Base-by-base conservation (phyloP, 2,888 invertebrate genomes). In the Ischnura elegans region DNA sequence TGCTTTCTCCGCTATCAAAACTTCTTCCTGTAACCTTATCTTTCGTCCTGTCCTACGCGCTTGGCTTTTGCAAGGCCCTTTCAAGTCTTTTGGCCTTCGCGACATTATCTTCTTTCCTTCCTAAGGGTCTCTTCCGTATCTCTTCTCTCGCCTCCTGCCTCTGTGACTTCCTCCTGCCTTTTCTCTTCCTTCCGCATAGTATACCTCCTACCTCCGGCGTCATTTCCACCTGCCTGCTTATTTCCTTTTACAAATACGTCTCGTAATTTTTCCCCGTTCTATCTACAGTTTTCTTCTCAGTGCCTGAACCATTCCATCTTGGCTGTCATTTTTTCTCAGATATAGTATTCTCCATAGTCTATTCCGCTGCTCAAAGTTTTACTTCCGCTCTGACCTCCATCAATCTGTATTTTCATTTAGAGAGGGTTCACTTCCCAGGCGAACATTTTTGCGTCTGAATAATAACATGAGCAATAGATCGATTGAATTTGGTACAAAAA, bases 1-100 rank as follows among this genome's bases (percentile, higher is more conserved):
- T 36, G 76, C 36, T 36, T 76, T 76, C 76, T 76, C 76, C 76
- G 6, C 76, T 36, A 76, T 76, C 76, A 76, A 36, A 76, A 76
- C 76, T 76, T 76, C 76, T 76, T 76, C 13, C 29, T 36, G 76
- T 76, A 76, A 76, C 76, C 36, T 76, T 36, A 76, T 76, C 76
- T 36, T 76, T 76, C 76, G 29, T 76, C 16, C 36, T 76, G 76
- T 76, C 29, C n/a, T 36, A 21, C 36, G 13, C 36, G 25, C 36
- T 76, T 36, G 76, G 13, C 76, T 29, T 36, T 21, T 21, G 61
- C 13, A 21, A 8, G 25, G 19, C 61, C 61, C 76, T 36, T 36
- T 36, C 76, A 36, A 61, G 61, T 61, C 25, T 25, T 61, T n/a
- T 25, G 61, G 25, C 61, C 21, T 61, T 21, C 61, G 61, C 25